These are phyloP conservation scores for Pempheris klunzingeri DNA, from an alignment of 2,797 vertebrate genomes.

Conservation along the genomic window DNA sequence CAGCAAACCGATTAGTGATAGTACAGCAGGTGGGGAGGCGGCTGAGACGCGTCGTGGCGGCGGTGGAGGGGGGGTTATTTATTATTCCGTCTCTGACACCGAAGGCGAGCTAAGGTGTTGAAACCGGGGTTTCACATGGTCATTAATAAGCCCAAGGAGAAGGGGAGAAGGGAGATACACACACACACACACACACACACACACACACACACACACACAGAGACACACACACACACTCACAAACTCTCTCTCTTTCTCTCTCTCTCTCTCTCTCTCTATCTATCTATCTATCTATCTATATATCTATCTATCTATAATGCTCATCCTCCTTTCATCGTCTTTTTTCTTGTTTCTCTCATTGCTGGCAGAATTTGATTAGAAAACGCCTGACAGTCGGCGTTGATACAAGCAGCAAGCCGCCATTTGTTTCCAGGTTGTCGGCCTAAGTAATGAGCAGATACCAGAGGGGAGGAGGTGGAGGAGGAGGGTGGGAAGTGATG, in stretches of 20 bases:
- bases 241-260: too few relatives aligned
- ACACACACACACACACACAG: conserved; percentile 19
- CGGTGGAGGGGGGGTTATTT: too few relatives aligned
- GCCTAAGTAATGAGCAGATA: conserved; percentile 66
- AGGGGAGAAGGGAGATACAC: conserved; percentile 8
- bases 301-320: too few relatives aligned
- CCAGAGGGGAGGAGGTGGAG: neutral
- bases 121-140: conserved; percentile 62
- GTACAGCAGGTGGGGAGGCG: neutral
- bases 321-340: conserved; percentile 34
- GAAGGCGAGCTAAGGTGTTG: conserved; percentile 63
- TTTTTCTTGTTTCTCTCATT: conserved; percentile 46
- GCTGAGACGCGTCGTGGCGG: too few relatives aligned
- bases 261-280: too few relatives aligned
- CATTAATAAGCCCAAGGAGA: conserved; percentile 58
- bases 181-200: conserved; percentile 11
- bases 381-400: conserved; percentile 21
- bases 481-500: neutral
- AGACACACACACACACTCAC: conserved; percentile 8
- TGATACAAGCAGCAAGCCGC: conserved; percentile 51
- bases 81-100: conserved; percentile 62
- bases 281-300: too few relatives aligned
- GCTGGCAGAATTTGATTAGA: conserved; percentile 51
- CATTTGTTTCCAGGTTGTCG: conserved; percentile 63
- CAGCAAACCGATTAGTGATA: neutral